Conservation (phyloP, 2,113 vertebrate genomes). For the Ariopsis seemanni region DNA sequence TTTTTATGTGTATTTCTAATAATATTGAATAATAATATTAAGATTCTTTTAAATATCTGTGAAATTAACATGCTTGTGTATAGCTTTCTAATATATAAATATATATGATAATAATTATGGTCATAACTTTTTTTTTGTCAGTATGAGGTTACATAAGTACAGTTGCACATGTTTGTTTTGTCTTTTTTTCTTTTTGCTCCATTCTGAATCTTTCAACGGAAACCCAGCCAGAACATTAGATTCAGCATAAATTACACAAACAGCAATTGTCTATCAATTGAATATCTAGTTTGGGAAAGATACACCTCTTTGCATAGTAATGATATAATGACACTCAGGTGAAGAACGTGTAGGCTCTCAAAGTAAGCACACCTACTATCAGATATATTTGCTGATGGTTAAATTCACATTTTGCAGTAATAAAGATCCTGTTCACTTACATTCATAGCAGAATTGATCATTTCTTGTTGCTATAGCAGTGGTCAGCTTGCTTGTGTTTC, state of each 20-base stretch:
- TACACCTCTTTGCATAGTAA: conserved; percentile 9
- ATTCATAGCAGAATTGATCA: neutral
- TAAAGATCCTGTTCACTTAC: conserved; percentile 8
- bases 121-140: conserved; percentile 88
- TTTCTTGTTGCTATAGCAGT: neutral
- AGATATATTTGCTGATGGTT: neutral
- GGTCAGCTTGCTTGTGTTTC: conserved; percentile 9
- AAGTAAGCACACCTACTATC: conserved; percentile 39
- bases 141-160: conserved; percentile 87
- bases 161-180: conserved; percentile 81
- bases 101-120: conserved; percentile 87
- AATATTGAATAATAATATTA: conserved; percentile 99
- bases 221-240: conserved; percentile 63
- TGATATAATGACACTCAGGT: conserved; percentile 36
- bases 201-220: conserved; percentile 64
- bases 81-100: conserved; percentile 98
- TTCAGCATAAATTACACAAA: conserved; percentile 20
- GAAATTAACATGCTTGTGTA: conserved; percentile 99
- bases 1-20: conserved; percentile 99
- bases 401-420: conserved; percentile 26
- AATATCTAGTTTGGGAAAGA: conserved; percentile 21
- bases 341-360: conserved; percentile 29
- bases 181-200: conserved; percentile 62
- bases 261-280: conserved; percentile 1
- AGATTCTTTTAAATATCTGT: conserved; percentile 99